Evolutionary conservation across 2,113 vertebrate genomes (phyloP), one percentile per base, ranked within the genome.

Genomic region (Lepus americanus): DNA sequence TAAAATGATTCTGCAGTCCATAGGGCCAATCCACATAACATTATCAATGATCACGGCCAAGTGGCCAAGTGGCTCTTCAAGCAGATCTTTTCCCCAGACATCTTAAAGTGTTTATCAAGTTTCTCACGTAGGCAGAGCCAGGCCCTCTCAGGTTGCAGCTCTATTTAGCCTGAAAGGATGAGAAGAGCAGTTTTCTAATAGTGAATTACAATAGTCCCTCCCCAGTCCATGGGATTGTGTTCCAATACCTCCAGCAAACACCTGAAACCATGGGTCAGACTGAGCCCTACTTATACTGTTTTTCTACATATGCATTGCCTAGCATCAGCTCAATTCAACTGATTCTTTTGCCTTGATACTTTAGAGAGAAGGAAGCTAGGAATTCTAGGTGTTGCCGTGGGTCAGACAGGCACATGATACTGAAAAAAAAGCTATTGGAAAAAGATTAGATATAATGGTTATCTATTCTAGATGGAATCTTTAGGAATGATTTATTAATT

Each of bases 141-240:
- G 29, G 4, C 39, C 17, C n/a, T 59, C 33, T 85, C 64, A 61
- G 22, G 33, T 31, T 81, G 31, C 36, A 63, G 51, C 49, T 59
- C 66, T 51, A 70, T 90, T 95, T 84, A 95, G 66, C 8, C 31
- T 63, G 72, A 83, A 95, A 89, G 17, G 9, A 19, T 31, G 10
- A 73, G 29, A 87, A 80, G 3, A 14, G 23, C 69, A 85, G 74
- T 17, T 53, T 84, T 27, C 11, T n/a, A 59, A 12, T 33, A 63
- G 0, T 44, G 11, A 59, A 59, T 59, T 16, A 59, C 55, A 59
- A 59, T 17, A 59, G 14, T 19, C 55, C 55, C 55, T 59, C 19
- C 55, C 55, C 55, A 59, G 55, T 59, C 9, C 55, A 59, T 59
- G 55, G 55, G 14, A 59, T 20, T 16, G 19, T 59, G 55, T 59